Evolutionary conservation across 2,113 vertebrate species (phyloP).

Genomic region (Ariopsis seemanni): DNA sequence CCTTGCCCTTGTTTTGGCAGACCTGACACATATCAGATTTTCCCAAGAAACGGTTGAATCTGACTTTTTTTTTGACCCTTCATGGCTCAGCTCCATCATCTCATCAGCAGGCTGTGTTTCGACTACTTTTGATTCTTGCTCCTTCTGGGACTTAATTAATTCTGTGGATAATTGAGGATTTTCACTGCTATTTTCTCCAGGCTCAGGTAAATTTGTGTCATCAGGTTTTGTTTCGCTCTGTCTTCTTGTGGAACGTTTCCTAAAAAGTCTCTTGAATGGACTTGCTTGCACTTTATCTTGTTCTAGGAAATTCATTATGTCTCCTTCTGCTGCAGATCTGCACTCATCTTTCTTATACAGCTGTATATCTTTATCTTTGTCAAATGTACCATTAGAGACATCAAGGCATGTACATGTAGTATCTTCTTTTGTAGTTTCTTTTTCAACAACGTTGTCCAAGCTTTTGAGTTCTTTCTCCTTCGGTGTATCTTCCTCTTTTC

Average conservation of each 20-base stretch:
- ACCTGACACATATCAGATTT: slow-evolving; percentile 85
- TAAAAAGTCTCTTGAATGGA: slow-evolving; percentile 87
- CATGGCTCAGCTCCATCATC: slow-evolving; percentile 71
- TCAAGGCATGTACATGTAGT: slow-evolving; percentile 43
- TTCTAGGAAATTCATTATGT: slow-evolving; percentile 78
- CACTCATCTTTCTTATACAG: slow-evolving; percentile 19
- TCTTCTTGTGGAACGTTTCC: slow-evolving; percentile 82
- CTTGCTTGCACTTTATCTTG: slow-evolving; percentile 80
- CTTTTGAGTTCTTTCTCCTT: slow-evolving; percentile 54
- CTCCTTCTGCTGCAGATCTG: slow-evolving; percentile 64
- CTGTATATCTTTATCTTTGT: slow-evolving; percentile 40
- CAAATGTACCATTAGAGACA: slow-evolving; percentile 35
- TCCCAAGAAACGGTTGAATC: slow-evolving; percentile 92
- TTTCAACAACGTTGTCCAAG: slow-evolving; percentile 48
- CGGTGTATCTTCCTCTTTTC: slow-evolving; percentile 71
- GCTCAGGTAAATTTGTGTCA: slow-evolving; percentile 71
- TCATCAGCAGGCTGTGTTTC: slow-evolving; percentile 72
- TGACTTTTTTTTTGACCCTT: slow-evolving; percentile 84
- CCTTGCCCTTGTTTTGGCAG: slow-evolving; percentile 83
- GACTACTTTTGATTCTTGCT: slow-evolving; percentile 71
- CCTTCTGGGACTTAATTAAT: slow-evolving; percentile 50
- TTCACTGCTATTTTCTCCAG: slow-evolving; percentile 75
- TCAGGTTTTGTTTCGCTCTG: slow-evolving; percentile 74
- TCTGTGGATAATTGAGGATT: slow-evolving; percentile 66
- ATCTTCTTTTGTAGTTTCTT: slow-evolving; percentile 46